Conservation (phyloP, 1,140 invertebrate genomes). For the Papilio polyxenes region DNA sequence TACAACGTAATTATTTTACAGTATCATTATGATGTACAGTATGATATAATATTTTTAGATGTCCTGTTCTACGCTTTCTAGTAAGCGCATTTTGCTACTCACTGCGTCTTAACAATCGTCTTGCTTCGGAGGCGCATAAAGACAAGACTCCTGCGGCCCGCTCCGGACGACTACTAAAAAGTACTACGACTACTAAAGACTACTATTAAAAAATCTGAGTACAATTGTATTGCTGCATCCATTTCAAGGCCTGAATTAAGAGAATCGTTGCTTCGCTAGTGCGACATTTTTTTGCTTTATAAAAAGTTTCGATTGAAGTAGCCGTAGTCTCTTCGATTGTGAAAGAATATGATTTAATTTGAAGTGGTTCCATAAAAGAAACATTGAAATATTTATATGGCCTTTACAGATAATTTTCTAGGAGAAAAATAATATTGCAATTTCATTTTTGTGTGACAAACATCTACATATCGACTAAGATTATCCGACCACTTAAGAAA, state of each 20-base stretch:
- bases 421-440: background rate
- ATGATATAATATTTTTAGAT: too few species aligned
- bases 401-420: background rate
- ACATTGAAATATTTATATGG: background rate
- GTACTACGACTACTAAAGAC: too few species aligned
- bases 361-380: background rate
- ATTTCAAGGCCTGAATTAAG: conserved; percentile 12
- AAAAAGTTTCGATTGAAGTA: conserved; percentile 1
- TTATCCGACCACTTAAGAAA: too few species aligned
- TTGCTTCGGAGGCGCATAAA: background rate
- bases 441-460: too few species aligned
- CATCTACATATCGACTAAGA: too few species aligned
- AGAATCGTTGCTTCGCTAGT: background rate
- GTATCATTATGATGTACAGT: too few species aligned
- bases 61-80: too few species aligned
- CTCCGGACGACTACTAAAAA: background rate
- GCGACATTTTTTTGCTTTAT: background rate
- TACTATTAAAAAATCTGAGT: too few species aligned
- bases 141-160: background rate
- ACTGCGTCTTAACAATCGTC: background rate
- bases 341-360: background rate
- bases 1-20: too few species aligned
- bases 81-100: too few species aligned
- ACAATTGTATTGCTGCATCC: conserved; percentile 21
- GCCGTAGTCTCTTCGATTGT: background rate